phyloP scores from a whole-genome alignment of 2,113 vertebrate genomes.

The Pholis gunnellus region DNA sequence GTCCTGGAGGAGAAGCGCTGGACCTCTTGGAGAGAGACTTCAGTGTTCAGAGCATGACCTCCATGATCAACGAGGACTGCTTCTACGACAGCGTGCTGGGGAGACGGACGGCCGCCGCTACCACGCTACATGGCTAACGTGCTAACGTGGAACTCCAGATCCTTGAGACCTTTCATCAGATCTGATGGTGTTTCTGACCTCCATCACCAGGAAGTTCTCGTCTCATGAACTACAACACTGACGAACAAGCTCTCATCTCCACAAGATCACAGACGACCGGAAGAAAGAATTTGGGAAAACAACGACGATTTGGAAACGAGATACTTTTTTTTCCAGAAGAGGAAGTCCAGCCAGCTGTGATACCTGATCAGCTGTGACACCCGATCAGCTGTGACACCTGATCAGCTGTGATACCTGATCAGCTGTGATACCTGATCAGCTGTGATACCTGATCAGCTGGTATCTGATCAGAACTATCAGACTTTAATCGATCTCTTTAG shows the following conservation, averaged over 20 bases:
- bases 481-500: neutral
- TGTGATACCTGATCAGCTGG: neutral
- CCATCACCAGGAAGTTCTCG: neutral
- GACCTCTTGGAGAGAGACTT: conserved; percentile 92
- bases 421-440: no score
- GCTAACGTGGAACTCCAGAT: neutral
- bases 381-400: no score
- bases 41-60: conserved; percentile 91
- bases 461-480: neutral
- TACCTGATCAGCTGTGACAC: no score
- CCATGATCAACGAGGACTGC: conserved; percentile 91
- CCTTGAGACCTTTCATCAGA: neutral
- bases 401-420: no score
- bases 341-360: neutral
- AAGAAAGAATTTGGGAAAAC: neutral
- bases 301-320: no score
- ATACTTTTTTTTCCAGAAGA: no score
- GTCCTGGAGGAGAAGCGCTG: conserved; percentile 65
- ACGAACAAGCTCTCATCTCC: neutral
- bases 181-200: neutral
- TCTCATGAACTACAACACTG: neutral
- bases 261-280: neutral
- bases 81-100: conserved; percentile 87
- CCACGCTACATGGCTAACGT: conserved; percentile 47
- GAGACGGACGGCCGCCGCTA: conserved; percentile 81